Evolutionary conservation across 1,140 invertebrate genomes (phyloP).

Genomic region (Drosophila orena): DNA sequence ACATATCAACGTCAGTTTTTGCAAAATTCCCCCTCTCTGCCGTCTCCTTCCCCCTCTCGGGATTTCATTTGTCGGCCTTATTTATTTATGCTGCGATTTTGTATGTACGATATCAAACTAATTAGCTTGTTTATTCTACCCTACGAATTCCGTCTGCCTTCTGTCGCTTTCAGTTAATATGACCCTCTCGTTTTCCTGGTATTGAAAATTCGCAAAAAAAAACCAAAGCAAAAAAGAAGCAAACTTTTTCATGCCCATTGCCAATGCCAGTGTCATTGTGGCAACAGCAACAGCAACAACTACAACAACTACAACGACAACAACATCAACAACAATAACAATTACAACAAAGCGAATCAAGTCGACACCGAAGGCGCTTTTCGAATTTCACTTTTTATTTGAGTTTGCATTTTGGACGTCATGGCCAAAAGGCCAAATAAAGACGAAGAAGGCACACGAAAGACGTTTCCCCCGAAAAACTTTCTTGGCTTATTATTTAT

Average conservation of each 20-base stretch:
- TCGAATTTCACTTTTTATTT: constrained; percentile 55
- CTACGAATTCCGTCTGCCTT: constrained; percentile 5
- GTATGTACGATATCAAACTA: constrained; percentile 46
- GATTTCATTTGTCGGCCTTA: constrained; percentile 5
- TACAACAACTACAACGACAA: background rate
- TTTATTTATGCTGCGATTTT: constrained; percentile 23
- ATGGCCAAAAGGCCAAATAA: constrained; percentile 21
- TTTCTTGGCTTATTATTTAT: constrained; percentile 36
- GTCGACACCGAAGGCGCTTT: constrained; percentile 31
- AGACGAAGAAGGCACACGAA: background rate
- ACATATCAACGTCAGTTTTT: constrained; percentile 42
- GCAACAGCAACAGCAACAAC: constrained; percentile 9
- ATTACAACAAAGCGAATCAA: constrained; percentile 19
- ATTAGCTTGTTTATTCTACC: constrained; percentile 53
- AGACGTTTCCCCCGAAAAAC: constrained; percentile 27
- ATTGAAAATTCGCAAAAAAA: constrained; percentile 20
- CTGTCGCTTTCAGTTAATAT: background rate
- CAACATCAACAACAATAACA: constrained; percentile 13
- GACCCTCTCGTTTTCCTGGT: constrained; percentile 16
- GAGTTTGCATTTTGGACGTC: constrained; percentile 43
- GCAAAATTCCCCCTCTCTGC: background rate
- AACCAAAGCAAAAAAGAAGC: background rate
- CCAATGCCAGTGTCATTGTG: constrained; percentile 57
- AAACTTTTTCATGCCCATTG: constrained; percentile 33
- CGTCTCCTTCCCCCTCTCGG: background rate